Conservation (phyloP, 2,113 vertebrate species). For the Sapajus apella region DNA sequence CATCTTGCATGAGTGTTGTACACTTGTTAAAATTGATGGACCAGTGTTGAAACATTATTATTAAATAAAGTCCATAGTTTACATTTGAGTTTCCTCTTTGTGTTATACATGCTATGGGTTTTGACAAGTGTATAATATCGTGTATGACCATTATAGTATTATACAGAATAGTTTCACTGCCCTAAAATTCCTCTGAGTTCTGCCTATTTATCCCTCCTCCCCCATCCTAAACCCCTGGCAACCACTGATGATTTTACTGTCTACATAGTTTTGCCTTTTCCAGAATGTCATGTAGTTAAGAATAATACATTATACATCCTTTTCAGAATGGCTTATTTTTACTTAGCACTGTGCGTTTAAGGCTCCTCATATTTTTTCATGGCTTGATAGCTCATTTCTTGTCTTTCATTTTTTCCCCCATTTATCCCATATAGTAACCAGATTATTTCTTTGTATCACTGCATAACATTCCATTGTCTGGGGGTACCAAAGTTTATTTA, state of each 20-base stretch:
- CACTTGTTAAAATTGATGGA: neutral
- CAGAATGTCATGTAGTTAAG: neutral
- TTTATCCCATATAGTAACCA: neutral
- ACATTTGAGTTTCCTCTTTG: neutral
- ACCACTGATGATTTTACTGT: conserved; percentile 6
- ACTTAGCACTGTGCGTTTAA: neutral
- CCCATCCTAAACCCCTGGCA: neutral
- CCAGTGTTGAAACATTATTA: conserved; percentile 4
- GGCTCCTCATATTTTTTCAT: neutral
- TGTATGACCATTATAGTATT: neutral
- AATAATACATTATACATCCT: neutral
- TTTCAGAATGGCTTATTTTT: neutral
- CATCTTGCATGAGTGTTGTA: neutral
- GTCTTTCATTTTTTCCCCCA: too few relatives aligned
- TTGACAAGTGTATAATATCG: neutral
- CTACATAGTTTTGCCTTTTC: conserved; percentile 27
- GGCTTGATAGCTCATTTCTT: conserved; percentile 16
- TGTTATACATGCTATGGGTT: neutral
- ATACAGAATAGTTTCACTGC: neutral
- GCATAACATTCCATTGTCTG: neutral
- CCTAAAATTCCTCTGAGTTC: neutral
- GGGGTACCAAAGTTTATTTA: neutral
- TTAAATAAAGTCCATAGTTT: neutral
- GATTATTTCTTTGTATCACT: conserved; percentile 19
- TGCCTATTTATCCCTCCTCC: neutral